phyloP scores from a whole-genome alignment of 2,888 invertebrate species.

The Ophioninae sp. region DNA sequence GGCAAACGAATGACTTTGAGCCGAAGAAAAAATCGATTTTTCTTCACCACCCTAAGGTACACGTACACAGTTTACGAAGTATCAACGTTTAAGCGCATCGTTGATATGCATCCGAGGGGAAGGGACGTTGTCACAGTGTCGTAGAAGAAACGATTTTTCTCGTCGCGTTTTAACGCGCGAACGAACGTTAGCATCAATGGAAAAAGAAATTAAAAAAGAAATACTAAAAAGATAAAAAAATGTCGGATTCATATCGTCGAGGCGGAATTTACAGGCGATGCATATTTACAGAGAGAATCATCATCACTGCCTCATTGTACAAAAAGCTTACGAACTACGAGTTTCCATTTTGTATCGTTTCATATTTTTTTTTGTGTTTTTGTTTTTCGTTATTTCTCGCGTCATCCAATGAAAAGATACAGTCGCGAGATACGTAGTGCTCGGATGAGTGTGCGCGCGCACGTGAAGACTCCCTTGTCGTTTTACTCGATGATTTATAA shows the following conservation, averaged over 20 bases:
- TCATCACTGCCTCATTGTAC: slow-evolving; percentile 73
- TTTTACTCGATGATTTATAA: slow-evolving; percentile 41
- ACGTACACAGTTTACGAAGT: slow-evolving; percentile 40
- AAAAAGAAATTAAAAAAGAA: too few species aligned
- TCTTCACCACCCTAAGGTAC: too few species aligned
- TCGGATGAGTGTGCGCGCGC: slow-evolving; percentile 12
- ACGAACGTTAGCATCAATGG: too few species aligned
- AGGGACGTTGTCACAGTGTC: slow-evolving; percentile 1
- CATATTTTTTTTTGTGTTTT: slow-evolving; percentile 19
- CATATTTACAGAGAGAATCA: slow-evolving; percentile 66
- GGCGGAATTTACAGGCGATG: slow-evolving; percentile 52
- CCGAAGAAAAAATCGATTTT: too few species aligned
- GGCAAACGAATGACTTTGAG: too few species aligned
- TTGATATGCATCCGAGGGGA: slow-evolving; percentile 50
- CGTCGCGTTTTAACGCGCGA: too few species aligned
- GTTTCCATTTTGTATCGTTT: too few species aligned
- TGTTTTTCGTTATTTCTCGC: slow-evolving; percentile 24
- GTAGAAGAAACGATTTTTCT: too few species aligned
- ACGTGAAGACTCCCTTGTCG: slow-evolving; percentile 42
- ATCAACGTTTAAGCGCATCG: slow-evolving; percentile 53
- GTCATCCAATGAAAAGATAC: too few species aligned
- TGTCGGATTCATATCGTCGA: slow-evolving; percentile 57
- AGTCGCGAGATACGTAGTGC: too few species aligned
- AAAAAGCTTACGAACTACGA: slow-evolving; percentile 73
- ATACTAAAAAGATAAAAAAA: slow-evolving; percentile 19